These are phyloP conservation scores for Umimayanthus kanabou DNA, from an alignment of 92 coral and sea anemone species.

Conservation along the genomic window DNA sequence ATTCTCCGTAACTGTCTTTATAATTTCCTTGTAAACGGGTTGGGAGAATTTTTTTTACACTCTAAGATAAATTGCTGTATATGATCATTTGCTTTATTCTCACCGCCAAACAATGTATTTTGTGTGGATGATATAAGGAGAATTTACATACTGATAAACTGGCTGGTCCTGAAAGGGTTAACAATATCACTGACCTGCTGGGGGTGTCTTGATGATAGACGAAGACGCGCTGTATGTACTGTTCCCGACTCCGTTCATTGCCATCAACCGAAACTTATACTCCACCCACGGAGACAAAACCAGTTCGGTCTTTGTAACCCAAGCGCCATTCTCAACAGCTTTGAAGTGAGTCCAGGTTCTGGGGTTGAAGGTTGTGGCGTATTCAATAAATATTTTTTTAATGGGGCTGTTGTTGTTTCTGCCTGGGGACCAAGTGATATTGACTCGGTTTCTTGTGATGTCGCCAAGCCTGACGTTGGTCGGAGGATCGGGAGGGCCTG, in stretches of 20 bases:
- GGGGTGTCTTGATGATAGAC: constrained; percentile 71
- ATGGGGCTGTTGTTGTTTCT: constrained; percentile 72
- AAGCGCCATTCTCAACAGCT: constrained; percentile 48
- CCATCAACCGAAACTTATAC: constrained; percentile 76
- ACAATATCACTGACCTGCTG: constrained; percentile 70
- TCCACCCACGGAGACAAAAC: constrained; percentile 89
- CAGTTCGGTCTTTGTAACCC: constrained; percentile 57
- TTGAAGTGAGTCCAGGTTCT: constrained; percentile 58
- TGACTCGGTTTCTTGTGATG: constrained; percentile 49
- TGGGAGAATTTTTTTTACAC: too few relatives aligned
- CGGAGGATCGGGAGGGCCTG: constrained; percentile 95
- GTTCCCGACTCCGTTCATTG: constrained; percentile 76
- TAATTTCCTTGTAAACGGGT: too few relatives aligned
- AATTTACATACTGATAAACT: too few relatives aligned
- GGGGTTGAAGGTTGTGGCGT: constrained; percentile 63
- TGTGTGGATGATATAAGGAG: too few relatives aligned
- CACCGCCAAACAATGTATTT: too few relatives aligned
- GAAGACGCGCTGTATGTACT: constrained; percentile 73
- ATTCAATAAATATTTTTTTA: constrained; percentile 65
- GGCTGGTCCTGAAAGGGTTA: too few relatives aligned
- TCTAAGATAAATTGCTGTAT: too few relatives aligned
- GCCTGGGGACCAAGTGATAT: constrained; percentile 82
- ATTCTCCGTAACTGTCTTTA: too few relatives aligned
- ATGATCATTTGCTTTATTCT: too few relatives aligned
- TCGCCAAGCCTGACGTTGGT: constrained; percentile 51